Evolutionary conservation across 2,113 vertebrate genomes (phyloP).

Genomic region (Cochlearius cochlearius): DNA sequence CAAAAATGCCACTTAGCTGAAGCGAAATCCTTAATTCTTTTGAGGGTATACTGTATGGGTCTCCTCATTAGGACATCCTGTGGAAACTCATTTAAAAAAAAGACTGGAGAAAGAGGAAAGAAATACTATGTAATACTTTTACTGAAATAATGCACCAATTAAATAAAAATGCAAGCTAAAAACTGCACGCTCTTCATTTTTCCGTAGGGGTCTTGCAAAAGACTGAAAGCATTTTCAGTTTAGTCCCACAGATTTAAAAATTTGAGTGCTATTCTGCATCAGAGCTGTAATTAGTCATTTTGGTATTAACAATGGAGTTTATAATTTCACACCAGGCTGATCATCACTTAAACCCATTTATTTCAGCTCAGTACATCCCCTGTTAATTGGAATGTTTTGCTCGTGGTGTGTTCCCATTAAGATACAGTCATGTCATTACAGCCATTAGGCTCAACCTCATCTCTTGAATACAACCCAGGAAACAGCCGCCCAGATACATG

Average conservation of each 20-base stretch:
- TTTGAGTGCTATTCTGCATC: neutral
- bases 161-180: slow-evolving; percentile 17
- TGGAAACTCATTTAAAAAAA: neutral
- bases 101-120: neutral
- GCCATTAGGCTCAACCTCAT: slow-evolving; percentile 1
- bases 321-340: slow-evolving; percentile 58
- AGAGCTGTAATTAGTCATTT: slow-evolving; percentile 43
- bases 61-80: slow-evolving; percentile 1
- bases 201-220: neutral
- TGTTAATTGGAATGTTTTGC: slow-evolving; percentile 40
- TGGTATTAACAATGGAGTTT: slow-evolving; percentile 20
- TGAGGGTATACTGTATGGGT: neutral
- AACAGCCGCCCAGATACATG: neutral
- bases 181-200: neutral
- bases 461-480: neutral
- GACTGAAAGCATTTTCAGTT: neutral
- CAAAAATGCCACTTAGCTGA: neutral
- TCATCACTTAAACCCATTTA: slow-evolving; percentile 42
- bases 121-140: neutral
- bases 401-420: neutral
- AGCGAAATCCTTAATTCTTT: slow-evolving; percentile 24
- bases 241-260: neutral
- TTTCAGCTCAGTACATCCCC: slow-evolving; percentile 20
- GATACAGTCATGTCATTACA: neutral
- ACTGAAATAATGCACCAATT: slow-evolving; percentile 6